Evolutionary conservation across 2,113 vertebrate species (phyloP), one percentile per base, ranked within the genome.

Genomic region (Macrotus californicus): DNA sequence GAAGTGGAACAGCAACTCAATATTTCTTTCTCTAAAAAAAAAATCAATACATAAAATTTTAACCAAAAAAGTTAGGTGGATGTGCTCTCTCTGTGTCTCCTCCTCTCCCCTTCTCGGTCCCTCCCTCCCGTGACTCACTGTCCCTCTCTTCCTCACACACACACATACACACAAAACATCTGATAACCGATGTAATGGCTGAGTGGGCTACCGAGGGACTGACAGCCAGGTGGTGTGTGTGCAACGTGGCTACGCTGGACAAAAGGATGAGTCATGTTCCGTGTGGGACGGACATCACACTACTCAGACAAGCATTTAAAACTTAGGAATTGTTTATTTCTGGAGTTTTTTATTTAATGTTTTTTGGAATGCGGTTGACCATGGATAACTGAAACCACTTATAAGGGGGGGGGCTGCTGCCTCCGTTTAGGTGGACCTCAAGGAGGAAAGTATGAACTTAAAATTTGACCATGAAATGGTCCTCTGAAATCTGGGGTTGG

Each of bases 401-500:
- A 43, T 43, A 31, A 82, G 56, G 5, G 5, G 5, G 5, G 54
- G 26, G 2, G 18, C 8, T 29, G 10, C 36, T 59, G 39, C 19
- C 0, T 48, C 80, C 80, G 31, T 15, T 39, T 29, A 21, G 14
- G 21, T 54, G 31, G 48, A 34, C 54, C 76, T 88, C 80, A 34
- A n/a, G n/a, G n/a, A n/a, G n/a, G 41, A 75, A 83, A 82, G 46
- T 48, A 93, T 80, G 73, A 93, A 92, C 29, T 87, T 64, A 92
- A 87, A 72, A 87, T 14, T 6, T 70, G 59, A 61, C 31, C 4
- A 69, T 21, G 52, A 50, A 31, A 26, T 1, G 39, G n/a, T 56
- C 16, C 46, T 92, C 64, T 67, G 59, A 91, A 83, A 93, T 76
- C 36, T 66, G 34, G 19, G 61, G 43, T 36, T 73, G 66, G 1